Percentiles rank a stretch among this genome's conserved stretches.
phyloP scores from a whole-genome alignment of 2,113 vertebrate species.

The Phoxinus phoxinus region DNA sequence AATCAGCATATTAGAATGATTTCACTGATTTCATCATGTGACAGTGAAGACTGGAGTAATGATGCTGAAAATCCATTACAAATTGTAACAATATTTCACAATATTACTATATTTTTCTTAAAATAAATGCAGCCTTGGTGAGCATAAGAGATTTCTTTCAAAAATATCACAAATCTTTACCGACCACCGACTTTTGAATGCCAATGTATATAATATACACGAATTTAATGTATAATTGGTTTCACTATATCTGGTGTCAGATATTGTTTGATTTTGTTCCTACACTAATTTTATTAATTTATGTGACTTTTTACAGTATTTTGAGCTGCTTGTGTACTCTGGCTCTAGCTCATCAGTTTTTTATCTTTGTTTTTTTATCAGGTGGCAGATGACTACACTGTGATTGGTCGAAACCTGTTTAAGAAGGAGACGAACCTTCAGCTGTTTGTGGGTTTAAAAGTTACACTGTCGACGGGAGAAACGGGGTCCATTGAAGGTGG shows the following conservation, averaged over 20 bases:
- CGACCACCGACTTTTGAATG: background rate
- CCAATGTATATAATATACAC: background rate
- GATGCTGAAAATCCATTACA: background rate
- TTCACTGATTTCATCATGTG: background rate
- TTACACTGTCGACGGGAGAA: constrained; percentile 91
- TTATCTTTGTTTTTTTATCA: constrained; percentile 67
- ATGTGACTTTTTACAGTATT: background rate
- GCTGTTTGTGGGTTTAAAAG: constrained; percentile 92
- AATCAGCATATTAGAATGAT: background rate
- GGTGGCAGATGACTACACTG: constrained; percentile 89
- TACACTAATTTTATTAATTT: background rate
- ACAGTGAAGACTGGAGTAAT: background rate
- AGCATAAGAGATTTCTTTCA: background rate
- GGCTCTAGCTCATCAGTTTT: background rate
- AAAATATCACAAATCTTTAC: background rate
- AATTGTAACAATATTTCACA: background rate
- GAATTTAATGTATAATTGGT: background rate
- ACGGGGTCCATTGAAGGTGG: constrained; percentile 88
- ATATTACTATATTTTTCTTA: background rate
- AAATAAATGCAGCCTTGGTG: background rate
- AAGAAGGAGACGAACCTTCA: constrained; percentile 99
- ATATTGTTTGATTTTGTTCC: background rate
- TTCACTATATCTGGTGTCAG: background rate
- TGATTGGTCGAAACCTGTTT: constrained; percentile 94
- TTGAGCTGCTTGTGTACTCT: background rate